A percentile compares a stretch with the other conserved stretches of the same genome.
Conservation (phyloP, 2,888 invertebrate species). For the Pediacus dermestoides region DNA sequence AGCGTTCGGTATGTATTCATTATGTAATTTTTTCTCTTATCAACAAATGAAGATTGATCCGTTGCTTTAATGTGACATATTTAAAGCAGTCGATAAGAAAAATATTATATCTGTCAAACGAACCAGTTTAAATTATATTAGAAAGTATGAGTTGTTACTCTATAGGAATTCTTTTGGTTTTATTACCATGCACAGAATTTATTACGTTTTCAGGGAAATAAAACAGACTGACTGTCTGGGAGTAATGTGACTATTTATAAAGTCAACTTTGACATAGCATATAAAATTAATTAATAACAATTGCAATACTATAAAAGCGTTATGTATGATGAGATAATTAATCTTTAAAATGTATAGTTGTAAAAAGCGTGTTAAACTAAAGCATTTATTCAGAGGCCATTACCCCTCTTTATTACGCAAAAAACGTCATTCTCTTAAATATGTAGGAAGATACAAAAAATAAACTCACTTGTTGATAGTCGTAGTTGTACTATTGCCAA, state of each 20-base stretch:
- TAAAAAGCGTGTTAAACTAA: constrained; percentile 31
- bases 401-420: constrained; percentile 31
- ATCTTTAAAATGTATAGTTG: constrained; percentile 20
- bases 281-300: constrained; percentile 8
- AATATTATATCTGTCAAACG: too few relatives aligned
- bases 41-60: too few relatives aligned
- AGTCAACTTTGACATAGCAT: constrained; percentile 10
- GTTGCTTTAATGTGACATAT: too few relatives aligned
- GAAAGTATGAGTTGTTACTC: too few relatives aligned
- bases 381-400: constrained; percentile 31
- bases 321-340: constrained; percentile 17
- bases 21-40: too few relatives aligned
- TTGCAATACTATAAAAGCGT: constrained; percentile 1
- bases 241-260: constrained; percentile 8
- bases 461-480: constrained; percentile 25
- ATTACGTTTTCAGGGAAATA: too few relatives aligned
- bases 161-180: too few relatives aligned
- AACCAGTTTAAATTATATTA: too few relatives aligned
- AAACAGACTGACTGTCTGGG: too few relatives aligned
- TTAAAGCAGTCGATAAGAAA: too few relatives aligned
- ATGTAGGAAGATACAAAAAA: constrained; percentile 29
- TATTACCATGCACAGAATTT: too few relatives aligned
- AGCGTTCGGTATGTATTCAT: too few relatives aligned
- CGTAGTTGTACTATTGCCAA: constrained; percentile 24
- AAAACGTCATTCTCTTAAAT: constrained; percentile 26